These are phyloP conservation scores for Podarcis raffonei DNA, from an alignment of 2,113 vertebrate genomes.

Conservation along the genomic window DNA sequence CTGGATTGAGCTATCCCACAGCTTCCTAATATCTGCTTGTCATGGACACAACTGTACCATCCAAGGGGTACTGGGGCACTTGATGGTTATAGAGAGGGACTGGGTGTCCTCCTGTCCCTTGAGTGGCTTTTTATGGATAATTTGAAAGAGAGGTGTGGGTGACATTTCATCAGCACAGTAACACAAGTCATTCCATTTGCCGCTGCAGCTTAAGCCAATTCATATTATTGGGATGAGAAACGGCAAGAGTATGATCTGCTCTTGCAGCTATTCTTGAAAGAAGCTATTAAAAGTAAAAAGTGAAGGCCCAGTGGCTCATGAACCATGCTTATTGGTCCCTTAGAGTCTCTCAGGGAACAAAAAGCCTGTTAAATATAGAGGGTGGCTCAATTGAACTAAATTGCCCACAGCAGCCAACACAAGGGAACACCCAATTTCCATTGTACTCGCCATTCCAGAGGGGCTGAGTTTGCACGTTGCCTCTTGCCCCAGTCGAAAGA, in stretches of 20 bases:
- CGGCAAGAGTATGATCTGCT: background rate
- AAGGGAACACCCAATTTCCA: background rate
- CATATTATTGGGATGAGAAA: background rate
- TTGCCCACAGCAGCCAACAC: background rate
- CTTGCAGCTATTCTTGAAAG: background rate
- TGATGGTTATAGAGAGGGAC: background rate
- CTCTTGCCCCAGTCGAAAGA: background rate
- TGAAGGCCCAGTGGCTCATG: background rate
- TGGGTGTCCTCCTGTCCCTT: background rate
- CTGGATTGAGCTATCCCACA: too few species aligned
- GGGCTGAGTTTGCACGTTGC: background rate
- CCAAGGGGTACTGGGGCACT: background rate
- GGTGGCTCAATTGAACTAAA: background rate
- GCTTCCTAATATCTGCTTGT: background rate
- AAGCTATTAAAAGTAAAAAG: background rate
- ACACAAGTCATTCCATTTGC: background rate
- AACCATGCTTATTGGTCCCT: background rate
- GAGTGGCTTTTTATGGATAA: background rate
- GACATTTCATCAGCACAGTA: background rate
- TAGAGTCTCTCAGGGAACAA: background rate
- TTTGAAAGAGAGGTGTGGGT: background rate
- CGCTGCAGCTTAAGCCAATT: background rate
- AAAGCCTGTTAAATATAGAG: background rate
- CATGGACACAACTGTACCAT: background rate
- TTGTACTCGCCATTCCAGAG: background rate